Evolutionary conservation across 2,113 vertebrate genomes (phyloP).

Genomic region (Andinoacara biseriatus): DNA sequence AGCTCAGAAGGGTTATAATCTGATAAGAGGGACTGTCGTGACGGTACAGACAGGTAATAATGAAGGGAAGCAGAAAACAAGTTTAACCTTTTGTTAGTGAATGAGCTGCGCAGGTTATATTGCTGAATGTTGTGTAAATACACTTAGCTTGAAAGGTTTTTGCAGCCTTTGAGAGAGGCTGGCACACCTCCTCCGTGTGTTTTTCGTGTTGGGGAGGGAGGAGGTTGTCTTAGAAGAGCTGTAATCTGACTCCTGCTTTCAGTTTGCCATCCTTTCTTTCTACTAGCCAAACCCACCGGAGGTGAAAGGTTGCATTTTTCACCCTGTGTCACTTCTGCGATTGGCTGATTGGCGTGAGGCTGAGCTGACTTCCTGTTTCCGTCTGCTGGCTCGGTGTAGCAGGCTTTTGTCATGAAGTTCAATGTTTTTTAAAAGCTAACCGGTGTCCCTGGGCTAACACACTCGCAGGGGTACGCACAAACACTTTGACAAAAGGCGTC

Average conservation of each 20-base stretch:
- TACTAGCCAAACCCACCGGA: conserved; percentile 53
- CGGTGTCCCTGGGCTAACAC: conserved; percentile 39
- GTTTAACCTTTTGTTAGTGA: not conserved
- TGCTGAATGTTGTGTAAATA: not conserved
- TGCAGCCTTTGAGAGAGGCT: not conserved
- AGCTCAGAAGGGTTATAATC: conserved; percentile 32
- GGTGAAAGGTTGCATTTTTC: conserved; percentile 67
- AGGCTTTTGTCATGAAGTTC: conserved; percentile 71
- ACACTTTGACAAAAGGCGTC: conserved; percentile 1
- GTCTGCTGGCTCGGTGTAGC: conserved; percentile 47
- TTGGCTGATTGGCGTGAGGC: conserved; percentile 45
- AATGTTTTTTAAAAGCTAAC: conserved; percentile 34
- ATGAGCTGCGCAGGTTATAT: not conserved
- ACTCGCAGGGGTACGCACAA: not conserved
- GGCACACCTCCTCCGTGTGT: conserved; percentile 30
- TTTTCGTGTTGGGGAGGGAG: conserved; percentile 39
- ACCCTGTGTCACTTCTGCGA: conserved; percentile 16
- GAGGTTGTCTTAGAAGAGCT: conserved; percentile 21
- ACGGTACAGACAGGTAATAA: not conserved
- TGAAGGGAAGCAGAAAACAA: not conserved
- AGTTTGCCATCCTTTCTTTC: conserved; percentile 58
- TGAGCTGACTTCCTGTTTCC: conserved; percentile 75
- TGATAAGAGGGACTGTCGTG: conserved; percentile 6
- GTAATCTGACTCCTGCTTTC: conserved; percentile 79
- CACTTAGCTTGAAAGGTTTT: not conserved